Percentiles rank a stretch among this genome's conserved stretches.
phyloP scores from a whole-genome alignment of 2,797 vertebrate genomes.

The Ataeniobius toweri region DNA sequence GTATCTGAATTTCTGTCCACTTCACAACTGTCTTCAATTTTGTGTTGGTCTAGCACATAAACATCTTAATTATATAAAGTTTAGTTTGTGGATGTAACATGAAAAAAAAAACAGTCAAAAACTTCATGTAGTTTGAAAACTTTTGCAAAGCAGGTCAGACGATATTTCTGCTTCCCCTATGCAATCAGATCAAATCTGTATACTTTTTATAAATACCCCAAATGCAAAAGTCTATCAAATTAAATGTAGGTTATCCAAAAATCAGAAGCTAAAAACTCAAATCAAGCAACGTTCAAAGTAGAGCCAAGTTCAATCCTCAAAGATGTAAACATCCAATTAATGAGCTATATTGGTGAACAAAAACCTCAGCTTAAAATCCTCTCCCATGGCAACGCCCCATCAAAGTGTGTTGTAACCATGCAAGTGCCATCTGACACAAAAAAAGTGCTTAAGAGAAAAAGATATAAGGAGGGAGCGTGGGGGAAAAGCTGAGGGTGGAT shows the following conservation, averaged over 20 bases:
- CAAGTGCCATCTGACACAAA: conserved; percentile 29
- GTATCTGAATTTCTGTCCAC: background rate
- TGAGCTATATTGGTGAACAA: conserved; percentile 37
- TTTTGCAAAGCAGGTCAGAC: background rate
- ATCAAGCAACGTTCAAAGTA: conserved; percentile 9
- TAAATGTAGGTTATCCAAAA: background rate
- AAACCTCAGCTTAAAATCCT: conserved; percentile 43
- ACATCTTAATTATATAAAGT: background rate
- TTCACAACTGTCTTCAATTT: background rate
- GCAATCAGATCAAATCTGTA: background rate
- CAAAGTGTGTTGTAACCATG: conserved; percentile 53
- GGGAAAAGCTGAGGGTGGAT: conserved; percentile 15
- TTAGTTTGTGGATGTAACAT: background rate
- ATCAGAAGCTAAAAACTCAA: conserved; percentile 17
- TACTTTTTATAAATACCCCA: background rate
- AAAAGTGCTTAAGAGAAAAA: conserved; percentile 15
- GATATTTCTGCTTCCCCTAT: background rate
- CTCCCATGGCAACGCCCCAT: conserved; percentile 59
- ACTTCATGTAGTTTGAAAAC: background rate
- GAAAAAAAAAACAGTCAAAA: background rate
- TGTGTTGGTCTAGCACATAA: background rate
- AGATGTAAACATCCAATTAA: conserved; percentile 60
- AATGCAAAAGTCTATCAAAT: background rate
- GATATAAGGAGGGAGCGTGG: conserved; percentile 13
- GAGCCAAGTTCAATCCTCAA: conserved; percentile 26